Base-by-base conservation (phyloP, 1,140 invertebrate species). In the Euschistus heros region DNA sequence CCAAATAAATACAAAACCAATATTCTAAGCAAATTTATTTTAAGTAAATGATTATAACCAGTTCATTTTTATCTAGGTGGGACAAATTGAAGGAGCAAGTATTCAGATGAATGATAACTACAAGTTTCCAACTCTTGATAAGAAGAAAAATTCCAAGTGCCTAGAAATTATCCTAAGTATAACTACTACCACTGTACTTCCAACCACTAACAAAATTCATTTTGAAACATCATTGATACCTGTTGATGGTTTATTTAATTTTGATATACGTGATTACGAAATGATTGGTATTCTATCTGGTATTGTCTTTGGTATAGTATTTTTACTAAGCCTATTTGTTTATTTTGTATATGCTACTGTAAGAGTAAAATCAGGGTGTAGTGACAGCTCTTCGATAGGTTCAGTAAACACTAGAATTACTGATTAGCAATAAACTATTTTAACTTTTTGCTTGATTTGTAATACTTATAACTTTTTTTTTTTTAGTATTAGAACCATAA, bases 341-440 rank as follows among this genome's bases (percentile, higher is more conserved):
- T 59, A 59, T 59, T 2, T 27, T 22, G 13, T 59, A 26, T 59
- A 59, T 15, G 24, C 17, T 24, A 59, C 55, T 24, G 55, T 59
- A 27, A 22, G 55, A 59, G 55, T 59, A 59, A 59, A 59, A 59
- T 33, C 55, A 18, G 22, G 22, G 6, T 6, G 47, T 50, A 50
- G 47, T 50, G 47, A 50, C 10, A 50, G 22, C 7, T 20, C n/a
- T 50, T 50, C 47, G n/a, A 37, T 37, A 37, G 33, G 33, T 37
- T 37, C 33, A 37, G 33, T 37, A 37, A 37, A 37, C 13, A 37
- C 33, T 13, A 37, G 33, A 37, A 37, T 37, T 37, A 37, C 6
- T 37, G 33, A 37, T 37, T 37, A 37, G 8, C 4, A 13, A 37
- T 6, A n/a, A n/a, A n/a, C n/a, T n/a, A n/a, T n/a, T n/a, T n/a